Evolutionary conservation across 2,797 vertebrate species (phyloP), one percentile per base, ranked within the genome.

Genomic region (Manis crassicaudata): DNA sequence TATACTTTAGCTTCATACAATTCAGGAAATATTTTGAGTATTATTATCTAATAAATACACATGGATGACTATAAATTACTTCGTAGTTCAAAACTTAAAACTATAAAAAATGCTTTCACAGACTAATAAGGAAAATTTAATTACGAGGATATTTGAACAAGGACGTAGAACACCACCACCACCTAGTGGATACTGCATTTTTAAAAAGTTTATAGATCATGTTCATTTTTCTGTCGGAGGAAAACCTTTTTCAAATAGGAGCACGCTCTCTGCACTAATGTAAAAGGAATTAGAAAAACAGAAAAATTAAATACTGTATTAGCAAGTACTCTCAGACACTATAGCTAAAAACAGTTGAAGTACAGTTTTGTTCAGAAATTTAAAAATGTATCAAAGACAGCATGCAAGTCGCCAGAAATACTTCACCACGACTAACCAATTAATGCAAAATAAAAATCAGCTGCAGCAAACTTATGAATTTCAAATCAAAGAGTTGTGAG

Each of bases 281-380:
- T 35, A 99, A 77, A 6, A 46, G 16, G 43, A 7, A 56, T 76
- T n/a, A 81, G 80, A 82, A 97, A 77, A 82, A 84, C 32, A 77
- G n/a, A 80, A 95, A 93, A 94, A 92, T 76, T 72, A 84, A 79
- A 91, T 73, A 25, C 50, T 35, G 4, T 25, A 73, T 32, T 79
- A 90, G 13, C 11, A 84, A 46, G 56, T 43, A 82, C 32, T 81
- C 14, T 65, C n/a, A 92, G 72, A 90, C 7, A 84, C 50, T 56
- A 35, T 20, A 46, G 27, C 40, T 85, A 58, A 46, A 60, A 92
- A 67, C 60, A 90, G 10, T 5, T 85, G 73, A 90, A 43, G 18
- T 72, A 83, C 9, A 83, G 27, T 72, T 95, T 70, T 76, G 32
- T 92, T 85, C n/a, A 88, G 82, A 95, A 95, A 88, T 62, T 62